phyloP scores from a whole-genome alignment of 2,113 vertebrate species.

The Nycticorax nycticorax region DNA sequence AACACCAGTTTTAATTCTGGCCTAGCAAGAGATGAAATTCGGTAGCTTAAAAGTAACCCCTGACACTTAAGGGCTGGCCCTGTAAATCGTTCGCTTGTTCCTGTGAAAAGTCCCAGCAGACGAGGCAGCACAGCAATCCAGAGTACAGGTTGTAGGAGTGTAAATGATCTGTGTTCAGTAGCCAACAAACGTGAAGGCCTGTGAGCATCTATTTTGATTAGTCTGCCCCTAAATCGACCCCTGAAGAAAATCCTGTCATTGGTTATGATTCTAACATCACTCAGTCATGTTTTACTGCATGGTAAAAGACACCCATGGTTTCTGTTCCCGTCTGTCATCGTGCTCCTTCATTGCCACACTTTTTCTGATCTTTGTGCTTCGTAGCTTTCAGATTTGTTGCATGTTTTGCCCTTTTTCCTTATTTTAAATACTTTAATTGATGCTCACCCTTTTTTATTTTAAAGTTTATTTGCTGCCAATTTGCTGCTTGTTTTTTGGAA shows the following conservation, averaged over 20 bases:
- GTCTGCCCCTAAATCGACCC: constrained; percentile 92
- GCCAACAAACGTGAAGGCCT: constrained; percentile 45
- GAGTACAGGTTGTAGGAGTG: not conserved
- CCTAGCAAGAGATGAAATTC: not conserved
- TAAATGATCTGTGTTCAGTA: not conserved
- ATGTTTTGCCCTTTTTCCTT: constrained; percentile 70
- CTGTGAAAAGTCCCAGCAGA: not conserved
- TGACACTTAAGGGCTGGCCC: not conserved
- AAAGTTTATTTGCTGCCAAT: constrained; percentile 79
- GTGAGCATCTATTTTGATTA: constrained; percentile 70
- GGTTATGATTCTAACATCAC: constrained; percentile 82
- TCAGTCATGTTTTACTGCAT: constrained; percentile 86
- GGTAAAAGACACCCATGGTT: constrained; percentile 74
- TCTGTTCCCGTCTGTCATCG: constrained; percentile 63
- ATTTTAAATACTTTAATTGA: constrained; percentile 76
- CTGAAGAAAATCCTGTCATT: constrained; percentile 78
- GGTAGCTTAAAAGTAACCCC: not conserved
- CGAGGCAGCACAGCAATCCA: not conserved
- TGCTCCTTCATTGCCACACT: constrained; percentile 67
- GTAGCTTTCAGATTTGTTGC: constrained; percentile 74
- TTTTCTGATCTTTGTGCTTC: constrained; percentile 69
- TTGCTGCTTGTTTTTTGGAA: constrained; percentile 85
- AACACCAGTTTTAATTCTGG: not conserved
- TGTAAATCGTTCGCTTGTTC: not conserved
- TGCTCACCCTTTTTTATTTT: constrained; percentile 64